Evolutionary conservation across 2,888 invertebrate species (phyloP).

Genomic region (Lasioglossum villosulum): DNA sequence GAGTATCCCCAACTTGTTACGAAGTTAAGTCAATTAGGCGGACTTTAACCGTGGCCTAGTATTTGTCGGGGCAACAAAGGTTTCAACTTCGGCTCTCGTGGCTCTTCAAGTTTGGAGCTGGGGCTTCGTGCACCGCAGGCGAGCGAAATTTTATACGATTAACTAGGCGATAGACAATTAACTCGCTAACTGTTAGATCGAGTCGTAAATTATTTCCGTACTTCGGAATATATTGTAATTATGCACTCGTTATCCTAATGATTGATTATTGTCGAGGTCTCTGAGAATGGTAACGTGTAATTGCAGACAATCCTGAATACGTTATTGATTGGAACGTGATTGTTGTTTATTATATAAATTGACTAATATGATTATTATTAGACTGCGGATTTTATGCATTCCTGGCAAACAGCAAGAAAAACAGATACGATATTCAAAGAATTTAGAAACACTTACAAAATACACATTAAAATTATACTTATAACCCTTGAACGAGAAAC

Average conservation of each 20-base stretch:
- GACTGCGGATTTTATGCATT: background rate
- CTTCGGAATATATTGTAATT: background rate
- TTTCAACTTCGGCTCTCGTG: conserved; percentile 26
- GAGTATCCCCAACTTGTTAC: conserved; percentile 19
- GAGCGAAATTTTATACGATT: conserved; percentile 19
- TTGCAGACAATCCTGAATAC: background rate
- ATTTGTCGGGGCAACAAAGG: conserved; percentile 27
- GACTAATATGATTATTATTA: background rate
- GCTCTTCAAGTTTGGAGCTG: conserved; percentile 23
- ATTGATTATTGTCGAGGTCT: background rate
- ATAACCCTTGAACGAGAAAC: too few species aligned
- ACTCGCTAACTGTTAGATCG: background rate
- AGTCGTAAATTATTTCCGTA: background rate
- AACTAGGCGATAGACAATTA: conserved; percentile 17
- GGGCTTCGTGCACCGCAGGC: background rate
- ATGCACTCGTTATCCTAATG: background rate
- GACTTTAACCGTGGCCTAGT: conserved; percentile 28
- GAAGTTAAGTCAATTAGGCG: conserved; percentile 34
- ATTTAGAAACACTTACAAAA: too few species aligned
- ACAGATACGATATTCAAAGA: too few species aligned
- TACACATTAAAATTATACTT: too few species aligned
- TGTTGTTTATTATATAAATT: background rate
- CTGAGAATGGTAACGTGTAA: background rate
- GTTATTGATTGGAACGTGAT: background rate
- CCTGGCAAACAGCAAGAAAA: too few species aligned